phyloP scores from a whole-genome alignment of 2,888 invertebrate genomes.

The Trilocha varians region DNA sequence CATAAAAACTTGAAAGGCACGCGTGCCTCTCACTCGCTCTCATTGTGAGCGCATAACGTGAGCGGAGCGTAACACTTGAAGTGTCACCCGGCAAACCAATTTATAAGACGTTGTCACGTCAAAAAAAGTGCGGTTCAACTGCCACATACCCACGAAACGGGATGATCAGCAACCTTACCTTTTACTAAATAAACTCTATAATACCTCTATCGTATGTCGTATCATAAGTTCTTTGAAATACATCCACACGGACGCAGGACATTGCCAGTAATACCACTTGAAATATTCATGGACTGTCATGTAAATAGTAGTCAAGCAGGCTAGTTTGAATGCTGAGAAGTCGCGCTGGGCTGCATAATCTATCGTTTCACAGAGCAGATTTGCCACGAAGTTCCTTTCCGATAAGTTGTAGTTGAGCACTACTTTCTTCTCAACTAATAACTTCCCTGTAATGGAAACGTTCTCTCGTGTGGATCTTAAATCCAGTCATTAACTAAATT shows the following conservation, averaged over 20 bases:
- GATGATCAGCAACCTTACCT: no score
- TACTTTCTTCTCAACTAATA: slow-evolving; percentile 43
- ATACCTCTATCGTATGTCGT: slow-evolving; percentile 55
- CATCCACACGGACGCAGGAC: slow-evolving; percentile 41
- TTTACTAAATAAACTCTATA: no score
- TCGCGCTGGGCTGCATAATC: slow-evolving; percentile 50
- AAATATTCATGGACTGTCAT: slow-evolving; percentile 43
- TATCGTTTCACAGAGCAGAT: slow-evolving; percentile 35
- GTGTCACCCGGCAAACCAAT: no score
- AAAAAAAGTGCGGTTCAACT: no score
- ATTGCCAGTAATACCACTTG: slow-evolving; percentile 52
- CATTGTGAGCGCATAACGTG: no score
- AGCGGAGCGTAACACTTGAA: no score
- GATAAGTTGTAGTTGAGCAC: slow-evolving; percentile 34
- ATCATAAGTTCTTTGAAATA: slow-evolving; percentile 57
- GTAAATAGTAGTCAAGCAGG: slow-evolving; percentile 47
- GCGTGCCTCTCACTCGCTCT: no score
- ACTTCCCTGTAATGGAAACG: slow-evolving; percentile 23
- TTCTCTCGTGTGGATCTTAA: no score
- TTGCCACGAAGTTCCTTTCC: slow-evolving; percentile 42
- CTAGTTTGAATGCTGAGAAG: slow-evolving; percentile 39
- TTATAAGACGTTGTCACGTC: no score
- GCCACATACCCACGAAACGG: no score
- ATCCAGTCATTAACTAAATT: no score
- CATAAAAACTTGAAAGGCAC: no score